Percentiles rank a stretch among this genome's conserved stretches.
These are phyloP conservation scores for Muscina levida DNA, from an alignment of 2,888 invertebrate genomes.

Conservation along the genomic window DNA sequence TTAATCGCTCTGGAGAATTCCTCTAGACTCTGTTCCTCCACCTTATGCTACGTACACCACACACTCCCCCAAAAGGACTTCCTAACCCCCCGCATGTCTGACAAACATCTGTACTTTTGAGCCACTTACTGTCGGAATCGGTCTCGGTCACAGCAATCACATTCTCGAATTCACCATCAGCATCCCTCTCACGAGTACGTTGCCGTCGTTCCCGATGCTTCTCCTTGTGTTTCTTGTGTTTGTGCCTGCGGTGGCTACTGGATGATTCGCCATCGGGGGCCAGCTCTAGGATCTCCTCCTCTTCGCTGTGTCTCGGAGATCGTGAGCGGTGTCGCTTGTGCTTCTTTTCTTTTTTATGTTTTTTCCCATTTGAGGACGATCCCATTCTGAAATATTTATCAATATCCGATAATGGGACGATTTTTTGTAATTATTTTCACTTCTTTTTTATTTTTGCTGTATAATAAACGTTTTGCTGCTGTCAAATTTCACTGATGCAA, in stretches of 20 bases:
- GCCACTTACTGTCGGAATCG: conserved; percentile 79
- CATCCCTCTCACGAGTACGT: conserved; percentile 62
- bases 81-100: conserved; percentile 6
- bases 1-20: conserved; percentile 70
- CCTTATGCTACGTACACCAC: conserved; percentile 39
- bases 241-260: conserved; percentile 70
- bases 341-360: conserved; percentile 79
- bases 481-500: neutral
- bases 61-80: conserved; percentile 55
- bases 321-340: conserved; percentile 70
- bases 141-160: conserved; percentile 76
- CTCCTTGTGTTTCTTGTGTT: conserved; percentile 77
- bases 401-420: no score
- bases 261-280: conserved; percentile 59
- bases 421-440: no score
- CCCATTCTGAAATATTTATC: conserved; percentile 74
- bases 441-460: conserved; percentile 29
- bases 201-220: conserved; percentile 72
- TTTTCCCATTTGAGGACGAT: conserved; percentile 77
- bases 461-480: conserved; percentile 39
- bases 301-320: conserved; percentile 51
- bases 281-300: conserved; percentile 67
- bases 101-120: neutral
- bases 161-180: conserved; percentile 70
- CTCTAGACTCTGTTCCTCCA: conserved; percentile 46